Evolutionary conservation across 2,113 vertebrate species (phyloP), one percentile per base, ranked within the genome.

Genomic region (Ondatra zibethicus): DNA sequence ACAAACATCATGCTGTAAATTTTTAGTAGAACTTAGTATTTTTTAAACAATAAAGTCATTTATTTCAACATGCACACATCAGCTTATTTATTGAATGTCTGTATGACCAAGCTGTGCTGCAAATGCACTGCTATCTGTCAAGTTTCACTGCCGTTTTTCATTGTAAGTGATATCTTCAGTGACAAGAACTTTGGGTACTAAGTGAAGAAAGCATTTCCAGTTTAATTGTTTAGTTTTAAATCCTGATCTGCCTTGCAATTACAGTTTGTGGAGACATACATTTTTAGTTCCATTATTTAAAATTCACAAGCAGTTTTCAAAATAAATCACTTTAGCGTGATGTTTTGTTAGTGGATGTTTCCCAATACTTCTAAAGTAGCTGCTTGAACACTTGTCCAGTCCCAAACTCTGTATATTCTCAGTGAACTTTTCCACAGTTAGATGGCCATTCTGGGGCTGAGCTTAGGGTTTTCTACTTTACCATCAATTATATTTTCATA

Each of bases 11-110:
- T 31, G 10, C 47, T 63, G 9, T 58, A 29, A 47, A 58, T 91
- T 50, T 97, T 92, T 29, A 88, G 29, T 50, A 73, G 33, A 95
- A 80, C 3, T 63, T 42, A 93, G 21, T 70, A 55, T 70, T 95
- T 29, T 93, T 94, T 88, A 61, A 92, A 50, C 72, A 77, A 47
- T 82, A 78, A 82, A 68, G 63, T 61, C 16, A 58, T 87, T 88
- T 75, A 19, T 7, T 88, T 84, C 39, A 78, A 87, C 17, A 70
- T 14, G 58, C 68, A 66, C 23, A 78, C 73, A 33, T 47, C 21
- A 63, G 5, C 9, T 23, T 36, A 66, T 86, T 93, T 66, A 66
- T 2, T 70, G 50, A 76, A 13, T 58, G 23, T 2, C 47, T 23
- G 13, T 63, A n/a, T 16, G 70, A 72, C 5, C 31, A 75, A 95